Evolutionary conservation across 2,113 vertebrate genomes (phyloP).

Genomic region (Crotophaga sulcirostris): DNA sequence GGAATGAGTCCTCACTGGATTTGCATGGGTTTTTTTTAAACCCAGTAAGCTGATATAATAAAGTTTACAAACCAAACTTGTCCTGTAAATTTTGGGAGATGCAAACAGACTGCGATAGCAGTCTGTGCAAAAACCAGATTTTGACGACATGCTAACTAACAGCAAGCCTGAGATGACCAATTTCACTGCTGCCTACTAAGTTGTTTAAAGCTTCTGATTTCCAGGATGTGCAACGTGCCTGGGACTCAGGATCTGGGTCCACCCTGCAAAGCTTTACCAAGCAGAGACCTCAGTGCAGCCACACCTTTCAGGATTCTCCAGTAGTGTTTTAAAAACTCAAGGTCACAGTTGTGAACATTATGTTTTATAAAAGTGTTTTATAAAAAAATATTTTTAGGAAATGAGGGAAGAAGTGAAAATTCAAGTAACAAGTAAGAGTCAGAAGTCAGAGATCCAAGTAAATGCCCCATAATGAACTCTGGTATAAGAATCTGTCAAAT

Average conservation of each 20-base stretch:
- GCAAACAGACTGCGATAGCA: background rate
- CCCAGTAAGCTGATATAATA: background rate
- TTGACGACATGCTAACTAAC: background rate
- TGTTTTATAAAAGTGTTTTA: no score
- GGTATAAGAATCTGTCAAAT: background rate
- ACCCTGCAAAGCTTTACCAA: background rate
- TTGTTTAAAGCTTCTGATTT: background rate
- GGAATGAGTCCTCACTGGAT: fast-evolving
- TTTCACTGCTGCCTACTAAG: background rate
- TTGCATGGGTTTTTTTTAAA: background rate
- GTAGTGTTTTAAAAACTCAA: background rate
- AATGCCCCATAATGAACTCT: background rate
- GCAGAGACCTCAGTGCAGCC: background rate
- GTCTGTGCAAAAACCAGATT: background rate
- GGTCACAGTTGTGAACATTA: background rate
- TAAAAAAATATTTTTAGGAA: background rate
- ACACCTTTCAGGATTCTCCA: background rate
- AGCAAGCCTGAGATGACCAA: background rate
- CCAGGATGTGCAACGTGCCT: background rate
- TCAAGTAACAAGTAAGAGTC: background rate
- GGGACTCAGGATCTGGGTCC: background rate
- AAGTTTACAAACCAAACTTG: background rate
- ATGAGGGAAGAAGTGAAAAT: background rate
- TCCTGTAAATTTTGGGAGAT: background rate
- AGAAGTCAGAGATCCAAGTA: background rate